Evolutionary conservation across 2,113 vertebrate species (phyloP), one percentile per base, ranked within the genome.

Genomic region (Proterorhinus semilunaris): DNA sequence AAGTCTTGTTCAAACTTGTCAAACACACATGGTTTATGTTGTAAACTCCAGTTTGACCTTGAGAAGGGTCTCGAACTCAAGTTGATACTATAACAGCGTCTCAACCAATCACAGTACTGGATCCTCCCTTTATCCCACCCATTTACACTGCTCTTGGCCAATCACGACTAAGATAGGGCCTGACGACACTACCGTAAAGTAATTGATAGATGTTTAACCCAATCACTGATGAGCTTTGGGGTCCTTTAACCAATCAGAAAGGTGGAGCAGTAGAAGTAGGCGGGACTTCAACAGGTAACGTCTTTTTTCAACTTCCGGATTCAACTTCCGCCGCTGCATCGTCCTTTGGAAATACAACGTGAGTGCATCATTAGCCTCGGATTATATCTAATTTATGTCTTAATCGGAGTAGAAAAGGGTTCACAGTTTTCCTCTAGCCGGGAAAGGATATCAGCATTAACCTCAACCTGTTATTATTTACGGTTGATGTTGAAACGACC

Each of bases 321-420:
- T 68, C 48, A 43, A 78, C 81, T 84, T 89, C 86, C 86, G 80
- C 27, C 27, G 76, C 65, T 75, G 69, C 17, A 62, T 73, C 78
- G 88, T 89, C 83, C 85, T 88, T 82, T 88, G 87, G 74, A 84
- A 74, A 74, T 54, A 79, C 87, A 88, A 84, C 88, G 90, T 91
- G 90, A 91, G 90, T 89, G 72, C 2, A 27, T 10, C 16, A 8
- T 59, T 72, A 54, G 48, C 74, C 13, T 0, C 15, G 11, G 59
- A 10, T 62, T 72, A 65, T 57, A 47, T 36, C 11, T 50, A 71
- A 75, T 17, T 12, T 42, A 58, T 15, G 1, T 6, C 55, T 75
- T 76, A 9, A 27, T 6, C 42, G 13, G 1, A 50, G 48, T 64
- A 6, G 15, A 5, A 8, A 10, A 0, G 2, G 0, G 27, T 12